These are phyloP conservation scores for Tiliacea citrago DNA, from an alignment of 2,888 invertebrate species.

Conservation along the genomic window DNA sequence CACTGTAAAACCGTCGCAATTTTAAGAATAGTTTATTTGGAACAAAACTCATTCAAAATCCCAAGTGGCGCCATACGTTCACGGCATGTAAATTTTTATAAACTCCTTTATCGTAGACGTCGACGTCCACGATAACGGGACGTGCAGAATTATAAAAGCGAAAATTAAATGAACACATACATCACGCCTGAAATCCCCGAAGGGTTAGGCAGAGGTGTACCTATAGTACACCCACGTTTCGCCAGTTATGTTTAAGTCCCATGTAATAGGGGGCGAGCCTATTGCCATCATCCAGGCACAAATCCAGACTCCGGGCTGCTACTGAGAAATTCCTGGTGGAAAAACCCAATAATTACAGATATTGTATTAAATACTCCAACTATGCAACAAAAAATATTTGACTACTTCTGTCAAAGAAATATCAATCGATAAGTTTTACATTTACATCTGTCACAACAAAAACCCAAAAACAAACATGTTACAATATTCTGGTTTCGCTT, in stretches of 20 bases:
- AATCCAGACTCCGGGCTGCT: too few relatives aligned
- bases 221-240: too few relatives aligned
- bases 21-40: background rate
- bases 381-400: constrained; percentile 26
- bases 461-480: constrained; percentile 68
- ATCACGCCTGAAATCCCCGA: too few relatives aligned
- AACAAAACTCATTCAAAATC: background rate
- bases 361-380: background rate
- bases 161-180: too few relatives aligned
- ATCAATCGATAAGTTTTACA: background rate
- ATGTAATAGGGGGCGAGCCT: too few relatives aligned
- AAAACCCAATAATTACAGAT: too few relatives aligned
- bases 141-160: background rate
- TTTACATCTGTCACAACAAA: constrained; percentile 20
- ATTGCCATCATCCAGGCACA: too few relatives aligned
- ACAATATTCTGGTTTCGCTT: constrained; percentile 56
- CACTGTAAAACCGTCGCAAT: too few relatives aligned
- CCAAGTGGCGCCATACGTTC: background rate
- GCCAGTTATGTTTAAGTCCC: too few relatives aligned
- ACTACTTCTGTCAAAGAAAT: constrained; percentile 35
- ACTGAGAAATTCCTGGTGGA: too few relatives aligned
- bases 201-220: too few relatives aligned
- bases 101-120: background rate
- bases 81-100: background rate
- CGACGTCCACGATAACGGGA: background rate